A percentile compares a stretch with the other conserved stretches of the same genome.
Conservation (phyloP, 2,113 vertebrate species). For the Rhinichthys klamathensis region DNA sequence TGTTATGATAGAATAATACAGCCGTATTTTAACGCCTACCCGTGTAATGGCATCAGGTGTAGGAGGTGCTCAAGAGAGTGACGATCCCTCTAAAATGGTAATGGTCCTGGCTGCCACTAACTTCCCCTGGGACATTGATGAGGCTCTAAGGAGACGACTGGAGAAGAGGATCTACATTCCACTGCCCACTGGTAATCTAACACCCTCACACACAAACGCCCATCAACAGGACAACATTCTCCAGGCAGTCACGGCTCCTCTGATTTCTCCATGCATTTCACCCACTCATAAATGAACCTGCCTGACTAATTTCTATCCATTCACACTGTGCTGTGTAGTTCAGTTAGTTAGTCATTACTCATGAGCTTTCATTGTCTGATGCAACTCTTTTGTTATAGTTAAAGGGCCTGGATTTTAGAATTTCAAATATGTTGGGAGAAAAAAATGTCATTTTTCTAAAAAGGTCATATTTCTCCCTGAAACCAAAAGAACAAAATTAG, state of each 20-base stretch:
- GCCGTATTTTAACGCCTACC: neutral
- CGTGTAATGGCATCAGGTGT: conserved; percentile 78
- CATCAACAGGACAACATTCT: neutral
- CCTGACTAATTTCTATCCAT: conserved; percentile 10
- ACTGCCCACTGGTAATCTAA: conserved; percentile 86
- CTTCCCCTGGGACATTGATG: conserved; percentile 99
- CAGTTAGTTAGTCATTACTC: neutral
- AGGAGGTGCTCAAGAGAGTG: conserved; percentile 87
- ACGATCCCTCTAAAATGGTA: conserved; percentile 98
- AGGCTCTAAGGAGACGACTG: conserved; percentile 90
- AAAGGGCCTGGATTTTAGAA: neutral
- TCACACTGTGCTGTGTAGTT: neutral
- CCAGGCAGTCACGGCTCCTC: conserved; percentile 31
- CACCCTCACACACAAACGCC: conserved; percentile 9
- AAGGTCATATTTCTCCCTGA: neutral
- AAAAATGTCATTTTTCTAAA: neutral
- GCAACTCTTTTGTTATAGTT: conserved; percentile 8
- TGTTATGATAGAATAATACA: neutral
- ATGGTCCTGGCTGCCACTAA: conserved; percentile 99
- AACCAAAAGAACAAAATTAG: neutral
- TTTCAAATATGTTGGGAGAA: neutral
- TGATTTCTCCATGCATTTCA: conserved; percentile 12
- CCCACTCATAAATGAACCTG: conserved; percentile 17
- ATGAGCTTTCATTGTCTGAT: conserved; percentile 17
- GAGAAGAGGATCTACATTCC: conserved; percentile 99